phyloP scores from a whole-genome alignment of 2,888 invertebrate species.

The Rhagium mordax region DNA sequence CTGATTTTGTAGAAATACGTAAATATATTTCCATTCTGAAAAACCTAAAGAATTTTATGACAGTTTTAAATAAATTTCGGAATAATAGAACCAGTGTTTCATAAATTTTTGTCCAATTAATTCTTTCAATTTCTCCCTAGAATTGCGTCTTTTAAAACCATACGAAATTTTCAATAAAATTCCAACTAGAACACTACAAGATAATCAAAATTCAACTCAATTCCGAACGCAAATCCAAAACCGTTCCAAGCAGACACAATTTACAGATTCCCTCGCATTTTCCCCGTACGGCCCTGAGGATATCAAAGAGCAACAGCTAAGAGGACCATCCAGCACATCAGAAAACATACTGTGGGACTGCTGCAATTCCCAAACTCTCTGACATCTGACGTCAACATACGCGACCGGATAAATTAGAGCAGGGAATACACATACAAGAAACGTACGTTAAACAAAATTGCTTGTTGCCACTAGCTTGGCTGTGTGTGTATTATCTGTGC shows the following conservation, averaged over 20 bases:
- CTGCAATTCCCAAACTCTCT: conserved; percentile 64
- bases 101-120: no score
- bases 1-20: no score
- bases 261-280: conserved; percentile 4
- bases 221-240: neutral
- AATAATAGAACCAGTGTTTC: no score
- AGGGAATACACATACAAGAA: conserved; percentile 54
- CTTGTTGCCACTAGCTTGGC: neutral
- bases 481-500: neutral
- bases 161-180: no score
- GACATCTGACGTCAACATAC: conserved; percentile 65
- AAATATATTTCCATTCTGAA: no score
- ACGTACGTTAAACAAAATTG: conserved; percentile 13
- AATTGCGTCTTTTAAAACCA: no score
- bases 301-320: conserved; percentile 37
- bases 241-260: neutral
- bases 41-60: no score
- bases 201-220: neutral
- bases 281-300: conserved; percentile 5
- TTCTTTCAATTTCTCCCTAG: no score
- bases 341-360: conserved; percentile 67
- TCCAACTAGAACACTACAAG: no score
- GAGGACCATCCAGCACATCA: conserved; percentile 57
- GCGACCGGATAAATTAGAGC: conserved; percentile 64
- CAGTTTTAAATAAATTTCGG: no score